phyloP scores from a whole-genome alignment of 2,888 invertebrate genomes.

The Eilema depressum region DNA sequence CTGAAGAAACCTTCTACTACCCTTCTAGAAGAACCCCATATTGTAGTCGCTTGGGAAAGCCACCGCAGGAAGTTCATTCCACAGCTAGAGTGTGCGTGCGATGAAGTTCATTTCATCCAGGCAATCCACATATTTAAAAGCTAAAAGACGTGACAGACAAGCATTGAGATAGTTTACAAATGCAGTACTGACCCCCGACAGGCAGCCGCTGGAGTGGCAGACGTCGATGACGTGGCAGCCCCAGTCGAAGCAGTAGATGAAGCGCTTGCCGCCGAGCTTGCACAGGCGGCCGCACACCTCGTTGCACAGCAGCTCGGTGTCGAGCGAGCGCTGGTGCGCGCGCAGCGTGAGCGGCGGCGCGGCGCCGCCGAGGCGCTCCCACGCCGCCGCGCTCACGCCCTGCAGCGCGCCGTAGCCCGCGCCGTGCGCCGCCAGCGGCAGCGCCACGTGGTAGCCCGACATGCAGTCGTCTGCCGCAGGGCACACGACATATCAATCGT shows the following conservation, averaged over 20 bases:
- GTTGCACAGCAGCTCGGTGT: slow-evolving; percentile 82
- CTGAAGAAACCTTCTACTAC: no score
- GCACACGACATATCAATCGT: background rate
- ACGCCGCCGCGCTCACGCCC: slow-evolving; percentile 85
- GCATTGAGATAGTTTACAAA: background rate
- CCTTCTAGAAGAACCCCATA: no score
- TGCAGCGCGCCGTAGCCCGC: slow-evolving; percentile 90
- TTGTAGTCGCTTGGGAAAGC: no score
- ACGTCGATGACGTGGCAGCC: slow-evolving; percentile 85
- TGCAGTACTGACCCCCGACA: slow-evolving; percentile 76
- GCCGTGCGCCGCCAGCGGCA: slow-evolving; percentile 91
- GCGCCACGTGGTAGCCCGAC: slow-evolving; percentile 90
- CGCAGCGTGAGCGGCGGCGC: slow-evolving; percentile 66
- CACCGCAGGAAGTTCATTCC: no score
- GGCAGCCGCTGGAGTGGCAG: slow-evolving; percentile 83
- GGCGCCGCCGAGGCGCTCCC: slow-evolving; percentile 67
- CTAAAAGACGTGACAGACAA: background rate
- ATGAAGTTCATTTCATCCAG: no score
- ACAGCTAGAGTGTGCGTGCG: no score
- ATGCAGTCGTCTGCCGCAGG: slow-evolving; percentile 88
- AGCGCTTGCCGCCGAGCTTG: slow-evolving; percentile 75
- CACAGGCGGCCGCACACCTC: slow-evolving; percentile 83
- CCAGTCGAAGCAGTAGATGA: slow-evolving; percentile 86
- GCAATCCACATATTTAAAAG: background rate
- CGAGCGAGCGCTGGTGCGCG: slow-evolving; percentile 79